Evolutionary conservation across 1,140 invertebrate species (phyloP).

Genomic region (Eupeodes corollae): DNA sequence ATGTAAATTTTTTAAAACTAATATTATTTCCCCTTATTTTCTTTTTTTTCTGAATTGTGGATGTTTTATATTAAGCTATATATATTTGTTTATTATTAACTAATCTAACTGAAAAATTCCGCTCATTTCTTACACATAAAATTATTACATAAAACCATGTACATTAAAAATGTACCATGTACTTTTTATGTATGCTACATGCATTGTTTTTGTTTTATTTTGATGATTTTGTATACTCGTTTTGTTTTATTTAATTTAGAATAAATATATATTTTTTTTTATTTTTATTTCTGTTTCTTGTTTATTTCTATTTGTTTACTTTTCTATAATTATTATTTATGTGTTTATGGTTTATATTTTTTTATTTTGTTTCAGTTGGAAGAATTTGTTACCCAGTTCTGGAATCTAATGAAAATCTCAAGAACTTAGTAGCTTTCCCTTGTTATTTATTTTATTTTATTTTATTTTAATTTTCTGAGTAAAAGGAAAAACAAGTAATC

Average conservation of each 20-base stretch:
- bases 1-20: background rate
- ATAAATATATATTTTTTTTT: constrained; percentile 32
- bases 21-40: background rate
- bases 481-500: too few species aligned
- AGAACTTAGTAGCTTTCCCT: background rate
- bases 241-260: constrained; percentile 17
- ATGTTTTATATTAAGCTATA: constrained; percentile 4
- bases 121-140: too few species aligned
- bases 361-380: constrained; percentile 2
- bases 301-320: constrained; percentile 9
- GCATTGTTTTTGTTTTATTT: constrained; percentile 9
- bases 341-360: constrained; percentile 6
- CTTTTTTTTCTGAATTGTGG: constrained; percentile 3
- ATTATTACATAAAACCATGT: too few species aligned
- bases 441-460: background rate
- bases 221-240: constrained; percentile 2
- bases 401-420: too few species aligned
- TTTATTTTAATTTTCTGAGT: background rate
- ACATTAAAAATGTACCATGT: constrained; percentile 5
- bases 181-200: constrained; percentile 13
- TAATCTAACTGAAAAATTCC: too few species aligned
- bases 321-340: constrained; percentile 11
- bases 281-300: constrained; percentile 11
- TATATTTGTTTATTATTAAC: background rate
- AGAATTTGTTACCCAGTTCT: background rate